phyloP scores from a whole-genome alignment of 2,113 vertebrate genomes.

The Mastomys coucha region DNA sequence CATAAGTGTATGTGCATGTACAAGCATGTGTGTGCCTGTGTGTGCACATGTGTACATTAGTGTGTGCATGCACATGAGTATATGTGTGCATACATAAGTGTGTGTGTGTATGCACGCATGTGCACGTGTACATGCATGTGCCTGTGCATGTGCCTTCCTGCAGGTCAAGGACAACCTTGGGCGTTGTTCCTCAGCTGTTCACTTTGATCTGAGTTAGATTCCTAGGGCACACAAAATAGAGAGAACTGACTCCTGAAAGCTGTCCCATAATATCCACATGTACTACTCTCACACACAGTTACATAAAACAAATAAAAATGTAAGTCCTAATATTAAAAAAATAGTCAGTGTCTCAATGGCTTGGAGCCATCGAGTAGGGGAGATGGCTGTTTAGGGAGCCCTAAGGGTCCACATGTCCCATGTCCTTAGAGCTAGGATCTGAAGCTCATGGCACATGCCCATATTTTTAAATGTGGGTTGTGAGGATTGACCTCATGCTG shows the following conservation, averaged over 20 bases:
- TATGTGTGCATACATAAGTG: too few relatives aligned
- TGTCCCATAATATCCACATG: not conserved
- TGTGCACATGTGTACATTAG: too few relatives aligned
- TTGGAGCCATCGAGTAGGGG: not conserved
- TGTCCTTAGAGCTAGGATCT: not conserved
- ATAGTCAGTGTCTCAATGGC: not conserved
- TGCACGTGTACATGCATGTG: too few relatives aligned
- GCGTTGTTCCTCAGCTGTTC: not conserved
- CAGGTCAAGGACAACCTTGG: not conserved
- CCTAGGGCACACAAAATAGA: not conserved
- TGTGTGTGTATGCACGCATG: not conserved
- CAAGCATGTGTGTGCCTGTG: too few relatives aligned
- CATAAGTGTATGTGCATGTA: not conserved
- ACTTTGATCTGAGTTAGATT: not conserved
- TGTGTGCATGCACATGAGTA: not conserved
- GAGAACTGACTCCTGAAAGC: not conserved
- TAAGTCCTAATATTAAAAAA: not conserved
- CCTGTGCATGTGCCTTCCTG: not conserved
- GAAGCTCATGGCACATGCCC: too few relatives aligned
- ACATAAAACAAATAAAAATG: not conserved
- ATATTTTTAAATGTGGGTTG: not conserved
- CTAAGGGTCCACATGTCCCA: not conserved
- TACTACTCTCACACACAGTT: not conserved
- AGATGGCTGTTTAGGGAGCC: not conserved
- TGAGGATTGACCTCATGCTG: not conserved